Percentiles rank a stretch among this genome's conserved stretches.
Conservation (phyloP, 2,797 vertebrate genomes). For the Enteromius viviparus region DNA sequence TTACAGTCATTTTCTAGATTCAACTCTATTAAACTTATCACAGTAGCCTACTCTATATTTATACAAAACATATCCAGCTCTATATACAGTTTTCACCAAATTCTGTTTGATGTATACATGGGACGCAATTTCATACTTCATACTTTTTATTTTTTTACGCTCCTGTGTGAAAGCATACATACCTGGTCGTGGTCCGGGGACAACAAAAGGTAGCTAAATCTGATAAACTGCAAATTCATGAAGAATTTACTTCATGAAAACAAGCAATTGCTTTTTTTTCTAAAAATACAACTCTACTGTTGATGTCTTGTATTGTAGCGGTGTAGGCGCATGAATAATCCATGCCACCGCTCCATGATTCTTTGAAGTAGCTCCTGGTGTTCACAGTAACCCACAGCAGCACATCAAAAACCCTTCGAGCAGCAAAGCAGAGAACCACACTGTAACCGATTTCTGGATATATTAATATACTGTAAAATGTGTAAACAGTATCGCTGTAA, state of each 20-base stretch:
- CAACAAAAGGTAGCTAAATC: background rate
- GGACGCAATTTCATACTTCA: background rate
- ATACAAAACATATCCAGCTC: background rate
- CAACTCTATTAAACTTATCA: background rate
- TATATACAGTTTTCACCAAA: background rate
- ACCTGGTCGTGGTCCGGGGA: background rate
- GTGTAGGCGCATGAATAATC: slow-evolving; percentile 24
- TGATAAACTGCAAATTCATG: background rate
- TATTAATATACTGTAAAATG: too few relatives aligned
- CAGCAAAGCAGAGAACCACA: background rate
- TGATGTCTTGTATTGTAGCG: background rate
- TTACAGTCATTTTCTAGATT: background rate
- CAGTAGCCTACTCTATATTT: background rate
- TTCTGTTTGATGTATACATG: background rate
- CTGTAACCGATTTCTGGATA: too few relatives aligned
- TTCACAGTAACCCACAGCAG: slow-evolving; percentile 17
- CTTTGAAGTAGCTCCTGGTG: background rate
- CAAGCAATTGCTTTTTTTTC: background rate
- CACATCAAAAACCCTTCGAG: slow-evolving; percentile 13
- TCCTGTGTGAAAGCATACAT: background rate
- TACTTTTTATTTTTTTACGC: background rate
- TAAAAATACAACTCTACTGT: background rate
- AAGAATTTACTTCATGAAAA: background rate
- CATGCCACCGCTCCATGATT: background rate
- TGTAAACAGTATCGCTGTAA: too few relatives aligned